phyloP scores from a whole-genome alignment of 2,113 vertebrate species.

The Glaucidium brasilianum region DNA sequence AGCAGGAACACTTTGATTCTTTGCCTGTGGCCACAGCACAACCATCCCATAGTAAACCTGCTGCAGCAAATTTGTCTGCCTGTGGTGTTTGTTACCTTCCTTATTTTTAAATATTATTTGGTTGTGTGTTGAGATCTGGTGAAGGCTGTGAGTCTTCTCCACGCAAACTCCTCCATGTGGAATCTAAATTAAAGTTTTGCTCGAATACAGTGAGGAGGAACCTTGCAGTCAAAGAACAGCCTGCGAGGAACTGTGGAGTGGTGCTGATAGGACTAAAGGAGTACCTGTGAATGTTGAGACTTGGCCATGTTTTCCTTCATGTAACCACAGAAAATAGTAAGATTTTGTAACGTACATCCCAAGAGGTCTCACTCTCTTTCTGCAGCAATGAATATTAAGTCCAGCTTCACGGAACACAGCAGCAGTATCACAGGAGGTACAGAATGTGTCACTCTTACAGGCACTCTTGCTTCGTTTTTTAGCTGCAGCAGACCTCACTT shows the following conservation, averaged over 20 bases:
- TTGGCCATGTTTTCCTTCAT: background rate
- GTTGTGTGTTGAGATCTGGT: background rate
- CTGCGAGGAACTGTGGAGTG: background rate
- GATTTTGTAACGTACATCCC: background rate
- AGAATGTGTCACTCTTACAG: background rate
- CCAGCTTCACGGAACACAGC: background rate
- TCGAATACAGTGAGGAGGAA: background rate
- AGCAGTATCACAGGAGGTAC: background rate
- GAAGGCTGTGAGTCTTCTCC: background rate
- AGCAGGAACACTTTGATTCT: background rate
- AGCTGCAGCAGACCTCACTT: background rate
- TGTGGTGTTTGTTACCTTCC: background rate
- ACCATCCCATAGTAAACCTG: background rate
- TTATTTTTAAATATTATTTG: background rate
- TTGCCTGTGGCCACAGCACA: background rate
- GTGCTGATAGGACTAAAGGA: background rate
- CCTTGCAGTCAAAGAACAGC: background rate
- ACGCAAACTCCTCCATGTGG: background rate
- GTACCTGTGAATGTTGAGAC: background rate
- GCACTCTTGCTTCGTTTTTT: background rate
- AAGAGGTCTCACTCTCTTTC: background rate
- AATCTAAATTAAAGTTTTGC: background rate
- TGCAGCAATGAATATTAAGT: background rate
- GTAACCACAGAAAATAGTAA: background rate
- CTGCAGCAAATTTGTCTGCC: background rate